phyloP scores from a whole-genome alignment of 2,888 invertebrate genomes.

The Torymus tubicola region DNA sequence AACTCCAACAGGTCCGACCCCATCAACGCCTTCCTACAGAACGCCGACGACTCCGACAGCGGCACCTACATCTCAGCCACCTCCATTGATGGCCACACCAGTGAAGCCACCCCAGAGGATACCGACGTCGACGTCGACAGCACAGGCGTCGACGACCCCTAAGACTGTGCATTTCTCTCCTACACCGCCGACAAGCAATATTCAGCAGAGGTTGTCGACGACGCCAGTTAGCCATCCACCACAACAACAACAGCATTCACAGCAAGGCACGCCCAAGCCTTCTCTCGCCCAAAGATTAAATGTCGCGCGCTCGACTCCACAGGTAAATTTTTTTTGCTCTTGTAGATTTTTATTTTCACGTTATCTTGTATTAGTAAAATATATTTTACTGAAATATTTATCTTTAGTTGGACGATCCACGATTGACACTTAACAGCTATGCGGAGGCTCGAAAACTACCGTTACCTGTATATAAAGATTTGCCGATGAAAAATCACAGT shows the following conservation, averaged over 20 bases:
- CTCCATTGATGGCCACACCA: background rate
- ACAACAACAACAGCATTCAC: background rate
- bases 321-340: too few species aligned
- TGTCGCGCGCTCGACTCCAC: background rate
- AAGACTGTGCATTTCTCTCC: constrained; percentile 5
- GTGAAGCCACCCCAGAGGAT: background rate
- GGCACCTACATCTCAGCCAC: background rate
- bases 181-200: background rate
- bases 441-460: constrained; percentile 54
- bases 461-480: constrained; percentile 60
- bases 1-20: too few species aligned
- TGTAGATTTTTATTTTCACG: too few species aligned
- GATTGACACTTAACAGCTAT: constrained; percentile 53
- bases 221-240: too few species aligned
- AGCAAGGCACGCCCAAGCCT: background rate
- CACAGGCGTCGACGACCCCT: background rate
- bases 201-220: too few species aligned
- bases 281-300: constrained; percentile 29
- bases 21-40: too few species aligned
- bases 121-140: background rate
- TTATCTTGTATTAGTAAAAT: too few species aligned
- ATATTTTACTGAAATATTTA: background rate
- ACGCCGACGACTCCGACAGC: background rate
- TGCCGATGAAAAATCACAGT: constrained; percentile 54
- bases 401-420: constrained; percentile 55